Evolutionary conservation across 2,888 invertebrate species (phyloP).

Genomic region (Ormyrus thymus): DNA sequence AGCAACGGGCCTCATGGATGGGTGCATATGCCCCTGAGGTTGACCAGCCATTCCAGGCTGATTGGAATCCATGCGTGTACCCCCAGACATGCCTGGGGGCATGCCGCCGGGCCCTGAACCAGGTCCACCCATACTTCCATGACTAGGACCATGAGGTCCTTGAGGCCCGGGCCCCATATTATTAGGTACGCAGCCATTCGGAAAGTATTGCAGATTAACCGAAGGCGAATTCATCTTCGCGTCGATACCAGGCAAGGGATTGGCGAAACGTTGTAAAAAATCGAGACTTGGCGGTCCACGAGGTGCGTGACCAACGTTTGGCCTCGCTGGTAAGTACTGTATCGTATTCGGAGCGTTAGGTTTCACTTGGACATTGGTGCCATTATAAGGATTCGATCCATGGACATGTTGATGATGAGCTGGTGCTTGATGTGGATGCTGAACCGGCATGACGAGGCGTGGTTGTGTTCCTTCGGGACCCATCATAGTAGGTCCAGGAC

Average conservation of each 20-base stretch:
- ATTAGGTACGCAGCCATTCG: constrained; percentile 78
- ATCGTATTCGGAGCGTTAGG: constrained; percentile 98
- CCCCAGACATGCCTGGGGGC: constrained; percentile 70
- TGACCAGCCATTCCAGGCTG: constrained; percentile 63
- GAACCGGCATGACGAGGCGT: constrained; percentile 63
- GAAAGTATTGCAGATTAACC: constrained; percentile 85
- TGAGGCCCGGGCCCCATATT: constrained; percentile 69
- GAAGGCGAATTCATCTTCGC: constrained; percentile 82
- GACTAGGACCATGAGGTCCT: constrained; percentile 70
- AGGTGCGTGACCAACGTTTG: constrained; percentile 86
- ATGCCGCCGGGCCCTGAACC: constrained; percentile 73
- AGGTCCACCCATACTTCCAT: constrained; percentile 74
- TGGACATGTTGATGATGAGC: constrained; percentile 60
- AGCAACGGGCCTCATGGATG: constrained; percentile 74
- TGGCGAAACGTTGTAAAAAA: constrained; percentile 91
- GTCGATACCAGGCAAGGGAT: constrained; percentile 81
- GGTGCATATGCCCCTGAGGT: constrained; percentile 63
- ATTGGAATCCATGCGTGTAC: constrained; percentile 70
- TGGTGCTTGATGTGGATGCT: constrained; percentile 56
- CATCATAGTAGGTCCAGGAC: constrained; percentile 50
- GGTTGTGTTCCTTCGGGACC: constrained; percentile 78
- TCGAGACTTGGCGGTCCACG: constrained; percentile 92
- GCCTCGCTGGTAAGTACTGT: constrained; percentile 96
- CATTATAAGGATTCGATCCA: constrained; percentile 80
- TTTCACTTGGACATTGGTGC: constrained; percentile 90